phyloP scores from a whole-genome alignment of 2,797 vertebrate species.

The Anableps anableps region DNA sequence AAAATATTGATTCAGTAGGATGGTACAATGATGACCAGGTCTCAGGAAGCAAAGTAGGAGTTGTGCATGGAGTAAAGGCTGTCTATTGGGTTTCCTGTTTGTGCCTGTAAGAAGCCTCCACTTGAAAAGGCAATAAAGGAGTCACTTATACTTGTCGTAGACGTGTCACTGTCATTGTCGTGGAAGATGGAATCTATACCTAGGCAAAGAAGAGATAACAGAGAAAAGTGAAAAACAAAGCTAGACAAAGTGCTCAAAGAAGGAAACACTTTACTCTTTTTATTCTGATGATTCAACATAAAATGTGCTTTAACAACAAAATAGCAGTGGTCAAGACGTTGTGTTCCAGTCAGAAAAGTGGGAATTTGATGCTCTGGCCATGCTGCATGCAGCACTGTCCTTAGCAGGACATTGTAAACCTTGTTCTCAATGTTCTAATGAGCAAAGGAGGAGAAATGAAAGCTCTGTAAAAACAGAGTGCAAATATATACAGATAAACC shows the following conservation, averaged over 20 bases:
- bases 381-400: neutral
- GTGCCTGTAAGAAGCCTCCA: slow-evolving; percentile 85
- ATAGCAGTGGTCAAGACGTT: no score
- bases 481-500: neutral
- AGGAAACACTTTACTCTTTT: neutral
- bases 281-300: neutral
- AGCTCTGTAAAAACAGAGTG: neutral
- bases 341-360: neutral
- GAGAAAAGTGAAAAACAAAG: neutral
- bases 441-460: neutral
- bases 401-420: neutral
- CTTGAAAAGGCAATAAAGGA: slow-evolving; percentile 88
- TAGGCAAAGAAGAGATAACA: slow-evolving; percentile 48
- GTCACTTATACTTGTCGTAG: slow-evolving; percentile 93
- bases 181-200: slow-evolving; percentile 92
- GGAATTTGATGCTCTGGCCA: neutral
- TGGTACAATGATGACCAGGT: neutral
- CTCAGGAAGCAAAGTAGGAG: slow-evolving; percentile 95
- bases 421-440: neutral
- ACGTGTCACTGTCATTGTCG: slow-evolving; percentile 93
- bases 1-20: neutral
- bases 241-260: neutral
- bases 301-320: neutral
- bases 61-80: slow-evolving; percentile 96
- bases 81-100: slow-evolving; percentile 91